These are phyloP conservation scores for Paramisgurnus dabryanus DNA, from an alignment of 2,113 vertebrate genomes.

Conservation along the genomic window DNA sequence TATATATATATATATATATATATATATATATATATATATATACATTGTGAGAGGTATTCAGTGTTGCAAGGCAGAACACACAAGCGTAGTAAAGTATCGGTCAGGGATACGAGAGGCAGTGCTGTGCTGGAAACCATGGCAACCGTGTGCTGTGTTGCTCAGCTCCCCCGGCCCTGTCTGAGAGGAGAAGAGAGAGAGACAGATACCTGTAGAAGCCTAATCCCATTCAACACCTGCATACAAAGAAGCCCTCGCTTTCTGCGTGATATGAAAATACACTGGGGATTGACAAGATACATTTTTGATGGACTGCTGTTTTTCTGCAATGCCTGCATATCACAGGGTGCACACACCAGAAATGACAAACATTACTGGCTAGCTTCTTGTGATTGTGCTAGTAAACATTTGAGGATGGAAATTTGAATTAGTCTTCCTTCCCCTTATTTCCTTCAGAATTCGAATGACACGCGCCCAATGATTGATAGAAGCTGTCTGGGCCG, in stretches of 20 bases:
- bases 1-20: too few relatives aligned
- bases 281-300: constrained; percentile 60
- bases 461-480: constrained; percentile 37
- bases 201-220: constrained; percentile 73
- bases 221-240: constrained; percentile 74
- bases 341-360: constrained; percentile 40
- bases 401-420: constrained; percentile 49
- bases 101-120: constrained; percentile 65
- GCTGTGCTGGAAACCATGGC: constrained; percentile 79
- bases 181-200: constrained; percentile 59
- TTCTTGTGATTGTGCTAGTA: constrained; percentile 43
- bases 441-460: constrained; percentile 31
- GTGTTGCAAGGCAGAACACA: constrained; percentile 43
- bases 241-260: constrained; percentile 65
- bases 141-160: constrained; percentile 72
- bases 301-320: constrained; percentile 62
- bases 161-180: constrained; percentile 68
- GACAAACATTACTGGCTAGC: constrained; percentile 44
- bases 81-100: constrained; percentile 69
- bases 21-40: too few relatives aligned
- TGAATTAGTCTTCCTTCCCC: constrained; percentile 43
- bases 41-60: too few relatives aligned
- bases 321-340: constrained; percentile 60
- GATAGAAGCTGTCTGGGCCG: constrained; percentile 39
- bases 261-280: constrained; percentile 64